Conservation (phyloP, 2,797 vertebrate genomes). For the Gymnothorax reevesii region DNA sequence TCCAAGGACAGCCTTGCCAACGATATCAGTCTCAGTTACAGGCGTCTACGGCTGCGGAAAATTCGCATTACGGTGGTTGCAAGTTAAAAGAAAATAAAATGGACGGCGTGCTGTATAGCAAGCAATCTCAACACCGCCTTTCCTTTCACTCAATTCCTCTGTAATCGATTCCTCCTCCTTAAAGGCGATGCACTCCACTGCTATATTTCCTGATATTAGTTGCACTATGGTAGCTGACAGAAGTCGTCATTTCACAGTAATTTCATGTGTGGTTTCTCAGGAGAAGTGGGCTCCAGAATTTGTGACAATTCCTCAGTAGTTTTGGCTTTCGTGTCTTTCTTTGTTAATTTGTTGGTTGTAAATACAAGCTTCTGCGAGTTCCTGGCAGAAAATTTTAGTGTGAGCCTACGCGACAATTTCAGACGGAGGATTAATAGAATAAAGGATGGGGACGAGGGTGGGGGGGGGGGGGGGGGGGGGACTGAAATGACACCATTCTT, state of each 20-base stretch:
- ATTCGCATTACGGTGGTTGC: background rate
- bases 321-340: background rate
- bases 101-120: no score
- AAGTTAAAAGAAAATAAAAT: background rate
- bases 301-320: background rate
- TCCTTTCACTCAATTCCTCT: background rate
- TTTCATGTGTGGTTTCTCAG: background rate
- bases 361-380: background rate
- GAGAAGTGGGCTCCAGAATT: background rate
- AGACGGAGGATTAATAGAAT: background rate
- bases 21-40: background rate
- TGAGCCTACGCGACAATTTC: background rate
- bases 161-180: background rate
- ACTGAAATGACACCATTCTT: conserved; percentile 24
- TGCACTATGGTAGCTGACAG: background rate
- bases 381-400: background rate
- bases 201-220: background rate
- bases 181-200: background rate
- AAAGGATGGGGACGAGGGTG: background rate
- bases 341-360: background rate
- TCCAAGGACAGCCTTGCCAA: background rate
- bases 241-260: background rate
- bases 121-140: background rate
- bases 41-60: background rate
- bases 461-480: background rate